Base-by-base conservation (phyloP, 2,888 invertebrate species). In the Ochropleura plecta region DNA sequence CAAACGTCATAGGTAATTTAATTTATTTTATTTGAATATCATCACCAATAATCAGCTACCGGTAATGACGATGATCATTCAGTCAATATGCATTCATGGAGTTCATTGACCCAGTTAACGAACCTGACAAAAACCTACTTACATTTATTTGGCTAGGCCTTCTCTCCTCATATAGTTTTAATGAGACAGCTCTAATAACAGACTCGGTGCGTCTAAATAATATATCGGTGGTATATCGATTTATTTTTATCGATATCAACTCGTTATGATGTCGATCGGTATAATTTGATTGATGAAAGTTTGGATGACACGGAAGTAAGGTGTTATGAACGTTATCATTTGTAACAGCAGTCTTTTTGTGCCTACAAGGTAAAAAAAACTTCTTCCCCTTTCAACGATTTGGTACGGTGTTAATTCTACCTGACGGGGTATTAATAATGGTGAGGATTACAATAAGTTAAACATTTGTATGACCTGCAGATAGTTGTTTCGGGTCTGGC, bases 21-120 rank as follows among this genome's bases (percentile, higher is more conserved):
- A 79, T 66, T 83, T 79, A 86, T 82, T 83, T 89, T 89, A 90
- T 90, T 88, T 90, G 91, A 91, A 91, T 91, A 91, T 91, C 91
- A 91, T 91, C 89, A 85, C 78, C 81, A 80, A 73, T 91, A 91
- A 91, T 91, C 88, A 90, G 81, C 78, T 82, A 82, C 75, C 76
- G 73, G 78, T 88, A 89, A 89, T 87, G 86, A 84, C 68, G 79
- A 68, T 78, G 79, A 84, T 84, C 84, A 83, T 79, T 82, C 82
- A 86, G 79, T 79, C 65, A 71, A 81, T 83, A 88, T 85, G 74
- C 87, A 86, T 84, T 87, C 86, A 90, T 78, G 66, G 81, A 85
- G 88, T 86, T 86, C 87, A 89, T 87, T 87, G 88, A 89, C 88
- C 86, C 70, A 81, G 81, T 78, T 79, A 74, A 75, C 75, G 76